These are phyloP conservation scores for Rhyzopertha dominica DNA, from an alignment of 1,140 invertebrate genomes.

Conservation along the genomic window DNA sequence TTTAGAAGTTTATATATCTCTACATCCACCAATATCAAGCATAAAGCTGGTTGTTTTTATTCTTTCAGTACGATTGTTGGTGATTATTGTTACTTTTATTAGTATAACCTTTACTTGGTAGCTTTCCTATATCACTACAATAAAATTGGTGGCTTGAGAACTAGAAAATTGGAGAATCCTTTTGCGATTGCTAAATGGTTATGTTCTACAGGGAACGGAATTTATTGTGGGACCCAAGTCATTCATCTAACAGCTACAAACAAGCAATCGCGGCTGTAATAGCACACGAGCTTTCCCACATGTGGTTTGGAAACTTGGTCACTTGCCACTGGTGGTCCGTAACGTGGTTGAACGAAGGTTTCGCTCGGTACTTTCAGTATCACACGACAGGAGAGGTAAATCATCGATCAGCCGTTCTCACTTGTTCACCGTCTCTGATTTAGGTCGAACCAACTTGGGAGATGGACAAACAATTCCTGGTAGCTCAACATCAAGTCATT, in stretches of 20 bases:
- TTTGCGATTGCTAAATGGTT: no score
- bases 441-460: slow-evolving; percentile 9
- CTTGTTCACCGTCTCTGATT: no score
- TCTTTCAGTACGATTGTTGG: no score
- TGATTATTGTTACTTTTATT: no score
- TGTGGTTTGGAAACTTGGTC: slow-evolving; percentile 66
- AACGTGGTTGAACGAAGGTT: slow-evolving; percentile 48
- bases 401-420: no score
- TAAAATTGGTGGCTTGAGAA: no score
- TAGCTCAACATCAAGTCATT: slow-evolving; percentile 45
- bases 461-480: slow-evolving; percentile 36
- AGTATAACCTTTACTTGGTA: no score
- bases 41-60: no score
- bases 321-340: slow-evolving; percentile 49
- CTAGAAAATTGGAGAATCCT: no score
- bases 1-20: no score
- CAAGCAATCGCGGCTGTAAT: slow-evolving; percentile 51
- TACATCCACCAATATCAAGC: no score
- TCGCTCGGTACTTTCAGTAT: slow-evolving; percentile 47
- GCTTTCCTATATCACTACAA: no score
- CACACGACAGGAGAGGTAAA: slow-evolving; percentile 27
- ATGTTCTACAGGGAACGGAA: slow-evolving; percentile 59
- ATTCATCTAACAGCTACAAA: slow-evolving; percentile 40
- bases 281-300: slow-evolving; percentile 57
- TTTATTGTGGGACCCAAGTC: slow-evolving; percentile 49